Evolutionary conservation across 64 coral and sea anemone species (phyloP).

Genomic region (Orbicella faveolata): DNA sequence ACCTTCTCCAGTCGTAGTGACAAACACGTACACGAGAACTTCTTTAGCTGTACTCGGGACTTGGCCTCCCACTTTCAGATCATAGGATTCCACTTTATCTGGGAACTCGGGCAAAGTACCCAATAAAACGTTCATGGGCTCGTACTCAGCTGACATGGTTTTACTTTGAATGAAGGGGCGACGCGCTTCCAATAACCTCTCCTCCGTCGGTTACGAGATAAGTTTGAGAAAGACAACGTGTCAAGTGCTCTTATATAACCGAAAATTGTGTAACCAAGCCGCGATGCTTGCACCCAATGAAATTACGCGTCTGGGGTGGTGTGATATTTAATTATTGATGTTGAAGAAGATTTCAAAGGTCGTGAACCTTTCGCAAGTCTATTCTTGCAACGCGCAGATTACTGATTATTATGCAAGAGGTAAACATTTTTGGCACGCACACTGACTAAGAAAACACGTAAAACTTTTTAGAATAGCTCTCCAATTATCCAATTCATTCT

Average conservation of each 20-base stretch:
- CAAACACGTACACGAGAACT: slow-evolving; percentile 18
- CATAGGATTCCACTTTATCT: neutral
- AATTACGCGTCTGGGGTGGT: neutral
- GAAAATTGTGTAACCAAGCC: neutral
- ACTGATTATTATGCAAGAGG: neutral
- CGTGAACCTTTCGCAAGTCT: neutral
- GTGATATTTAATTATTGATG: neutral
- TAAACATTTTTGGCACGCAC: no score
- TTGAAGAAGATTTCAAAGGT: neutral
- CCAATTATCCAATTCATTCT: no score
- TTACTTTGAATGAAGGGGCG: neutral
- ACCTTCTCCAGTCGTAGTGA: neutral
- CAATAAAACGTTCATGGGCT: neutral
- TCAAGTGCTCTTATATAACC: neutral
- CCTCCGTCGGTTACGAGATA: neutral
- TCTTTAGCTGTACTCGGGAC: slow-evolving; percentile 5
- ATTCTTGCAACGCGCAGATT: neutral
- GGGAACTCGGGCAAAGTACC: slow-evolving; percentile 5
- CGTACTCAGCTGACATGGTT: slow-evolving; percentile 8
- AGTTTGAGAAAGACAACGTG: neutral
- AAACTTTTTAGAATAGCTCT: no score
- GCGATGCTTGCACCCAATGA: slow-evolving; percentile 4
- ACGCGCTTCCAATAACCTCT: neutral
- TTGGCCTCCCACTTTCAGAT: neutral
- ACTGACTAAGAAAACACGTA: no score